These are phyloP conservation scores for Hemiscyllium ocellatum DNA, from an alignment of 2,113 vertebrate genomes.

Conservation along the genomic window DNA sequence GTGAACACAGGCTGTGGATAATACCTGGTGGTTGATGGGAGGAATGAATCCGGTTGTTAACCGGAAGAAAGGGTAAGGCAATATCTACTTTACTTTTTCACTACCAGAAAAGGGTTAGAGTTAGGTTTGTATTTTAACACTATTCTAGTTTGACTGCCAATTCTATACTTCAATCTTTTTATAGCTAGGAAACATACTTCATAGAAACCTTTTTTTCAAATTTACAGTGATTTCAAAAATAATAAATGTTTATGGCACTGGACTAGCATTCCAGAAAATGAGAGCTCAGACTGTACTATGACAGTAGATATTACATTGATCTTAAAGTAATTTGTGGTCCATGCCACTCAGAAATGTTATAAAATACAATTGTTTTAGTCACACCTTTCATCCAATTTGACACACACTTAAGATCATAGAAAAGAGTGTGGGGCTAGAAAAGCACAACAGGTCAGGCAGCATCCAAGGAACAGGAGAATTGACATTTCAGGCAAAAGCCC, in stretches of 20 bases:
- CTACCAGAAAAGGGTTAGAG: too few species aligned
- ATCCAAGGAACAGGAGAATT: too few species aligned
- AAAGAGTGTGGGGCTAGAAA: too few species aligned
- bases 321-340: background rate
- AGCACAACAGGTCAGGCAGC: too few species aligned
- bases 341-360: background rate
- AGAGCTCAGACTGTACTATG: background rate
- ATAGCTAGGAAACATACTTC: background rate
- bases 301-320: background rate
- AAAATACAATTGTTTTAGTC: background rate
- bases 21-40: too few species aligned
- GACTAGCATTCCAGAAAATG: background rate
- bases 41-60: too few species aligned
- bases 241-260: background rate
- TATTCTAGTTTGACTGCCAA: background rate
- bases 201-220: background rate
- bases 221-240: background rate
- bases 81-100: background rate
- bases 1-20: too few species aligned
- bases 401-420: too few species aligned
- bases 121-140: background rate
- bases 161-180: background rate
- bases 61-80: too few species aligned
- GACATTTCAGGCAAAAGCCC: too few species aligned
- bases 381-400: background rate